Conservation (phyloP, 2,888 invertebrate genomes). For the Acronicta leporina region DNA sequence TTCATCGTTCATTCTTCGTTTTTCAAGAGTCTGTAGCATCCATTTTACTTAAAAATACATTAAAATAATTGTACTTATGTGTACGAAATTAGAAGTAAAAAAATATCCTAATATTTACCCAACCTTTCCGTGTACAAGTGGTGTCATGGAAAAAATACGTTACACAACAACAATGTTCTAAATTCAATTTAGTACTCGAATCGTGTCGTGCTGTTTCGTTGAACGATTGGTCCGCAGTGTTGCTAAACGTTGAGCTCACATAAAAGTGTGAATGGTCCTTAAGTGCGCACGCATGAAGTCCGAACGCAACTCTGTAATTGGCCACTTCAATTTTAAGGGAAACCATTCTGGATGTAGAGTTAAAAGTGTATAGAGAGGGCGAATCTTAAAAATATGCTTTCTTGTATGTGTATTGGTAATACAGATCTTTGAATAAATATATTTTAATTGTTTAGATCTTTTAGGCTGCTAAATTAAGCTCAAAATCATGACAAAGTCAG, state of each 20-base stretch:
- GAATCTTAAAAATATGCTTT: background rate
- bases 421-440: too few species aligned
- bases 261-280: conserved; percentile 58
- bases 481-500: too few species aligned
- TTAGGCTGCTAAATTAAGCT: too few species aligned
- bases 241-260: conserved; percentile 72
- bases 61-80: conserved; percentile 35
- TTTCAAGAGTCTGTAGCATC: background rate
- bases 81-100: conserved; percentile 1
- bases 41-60: conserved; percentile 21
- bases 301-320: conserved; percentile 80
- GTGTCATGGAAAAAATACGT: conserved; percentile 33
- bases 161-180: conserved; percentile 41
- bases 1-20: too few species aligned
- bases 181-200: conserved; percentile 44
- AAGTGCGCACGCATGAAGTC: conserved; percentile 63
- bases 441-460: too few species aligned
- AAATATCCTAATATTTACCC: conserved; percentile 14
- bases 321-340: conserved; percentile 84
- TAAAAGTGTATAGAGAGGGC: conserved; percentile 51
- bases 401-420: too few species aligned
- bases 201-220: conserved; percentile 61
- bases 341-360: conserved; percentile 75
- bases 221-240: conserved; percentile 73
- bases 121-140: conserved; percentile 18